Conservation (phyloP, 92 coral and sea anemone genomes). For the Parazoanthus swiftii region DNA sequence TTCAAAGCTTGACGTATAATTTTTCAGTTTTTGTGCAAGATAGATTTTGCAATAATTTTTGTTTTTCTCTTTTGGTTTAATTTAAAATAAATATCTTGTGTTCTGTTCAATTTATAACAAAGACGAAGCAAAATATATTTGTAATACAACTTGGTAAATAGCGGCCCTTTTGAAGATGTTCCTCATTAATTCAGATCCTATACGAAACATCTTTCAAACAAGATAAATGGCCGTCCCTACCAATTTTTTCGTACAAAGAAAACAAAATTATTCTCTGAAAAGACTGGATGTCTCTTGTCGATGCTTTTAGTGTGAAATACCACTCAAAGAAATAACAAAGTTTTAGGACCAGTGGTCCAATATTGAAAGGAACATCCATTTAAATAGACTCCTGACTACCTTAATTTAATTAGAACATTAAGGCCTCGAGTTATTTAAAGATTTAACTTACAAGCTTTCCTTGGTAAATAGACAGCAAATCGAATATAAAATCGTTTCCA, state of each 20-base stretch:
- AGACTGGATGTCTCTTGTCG: neutral
- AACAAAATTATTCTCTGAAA: neutral
- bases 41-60: too few relatives aligned
- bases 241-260: too few relatives aligned
- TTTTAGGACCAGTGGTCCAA: neutral
- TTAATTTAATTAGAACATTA: neutral
- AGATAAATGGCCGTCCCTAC: neutral
- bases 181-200: neutral
- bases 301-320: neutral
- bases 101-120: neutral
- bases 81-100: too few relatives aligned
- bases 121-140: neutral
- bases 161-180: neutral
- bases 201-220: neutral
- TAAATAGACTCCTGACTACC: neutral
- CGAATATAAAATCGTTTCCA: neutral
- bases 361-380: neutral
- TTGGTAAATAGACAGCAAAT: neutral
- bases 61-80: neutral
- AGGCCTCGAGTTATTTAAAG: neutral
- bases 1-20: too few relatives aligned
- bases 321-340: neutral
- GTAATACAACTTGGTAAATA: neutral
- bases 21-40: too few relatives aligned
- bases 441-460: neutral